Base-by-base conservation (phyloP, 2,113 vertebrate genomes). In the Gopherus flavomarginatus region DNA sequence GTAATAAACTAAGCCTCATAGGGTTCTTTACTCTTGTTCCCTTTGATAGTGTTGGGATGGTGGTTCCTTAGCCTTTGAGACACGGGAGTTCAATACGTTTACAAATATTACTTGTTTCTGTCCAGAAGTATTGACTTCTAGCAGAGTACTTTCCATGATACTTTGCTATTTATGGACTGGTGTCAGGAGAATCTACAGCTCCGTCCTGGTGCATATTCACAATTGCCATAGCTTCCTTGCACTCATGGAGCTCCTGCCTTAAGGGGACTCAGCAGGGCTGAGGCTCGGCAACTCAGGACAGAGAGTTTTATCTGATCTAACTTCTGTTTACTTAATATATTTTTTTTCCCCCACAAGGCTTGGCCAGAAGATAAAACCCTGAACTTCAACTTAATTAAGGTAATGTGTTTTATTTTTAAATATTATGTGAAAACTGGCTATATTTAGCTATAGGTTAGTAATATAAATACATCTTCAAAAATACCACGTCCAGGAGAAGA, bases 341-440 rank as follows among this genome's bases (percentile, higher is more conserved):
- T 87, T 95, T 96, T 35, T 92, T 96, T 16, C 95, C 47, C 93
- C 62, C 65, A 95, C 90, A 96, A 99, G 99, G 98, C 98, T 92
- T 98, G 96, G 97, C 98, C 99, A 53, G 97, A 96, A 92, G 98
- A 98, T 96, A 98, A 93, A 83, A 96, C 96, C 29, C 56, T 98
- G 87, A 98, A 99, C 94, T 94, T 99, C 84, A 97, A 54, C 88
- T 98, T 98, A 93, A 98, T 99, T 97, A 99, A 98, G 99, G 99
- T 99, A 99, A 98, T 90, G 54, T 75, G 77, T 88, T 22, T 53
- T 95, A 50, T 8, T 92, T 82, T 59, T 10, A 31, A 57, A 27
- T 38, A 19, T 83, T 38, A 91, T 29, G 14, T 78, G 57, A 83
- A 92, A 82, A 10, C 5, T 22, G n/a, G 10, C 2, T 22, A 4